phyloP scores from a whole-genome alignment of 35 echinoderm and acorn worm species.

The Heliocidaris erythrogramma region DNA sequence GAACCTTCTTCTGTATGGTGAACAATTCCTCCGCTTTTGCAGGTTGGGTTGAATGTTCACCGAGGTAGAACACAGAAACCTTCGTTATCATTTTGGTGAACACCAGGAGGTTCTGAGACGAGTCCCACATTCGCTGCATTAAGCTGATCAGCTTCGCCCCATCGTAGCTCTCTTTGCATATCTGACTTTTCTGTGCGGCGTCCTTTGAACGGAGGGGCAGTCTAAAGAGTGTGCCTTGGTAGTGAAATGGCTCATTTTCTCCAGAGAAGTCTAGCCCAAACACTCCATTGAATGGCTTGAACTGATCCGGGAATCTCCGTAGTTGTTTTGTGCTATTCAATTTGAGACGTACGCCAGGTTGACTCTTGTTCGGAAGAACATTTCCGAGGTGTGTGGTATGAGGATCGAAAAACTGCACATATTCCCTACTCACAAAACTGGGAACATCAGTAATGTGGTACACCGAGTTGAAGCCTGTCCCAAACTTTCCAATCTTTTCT shows the following conservation, averaged over 20 bases:
- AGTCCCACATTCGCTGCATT: slow-evolving; percentile 30
- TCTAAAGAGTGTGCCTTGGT: no score
- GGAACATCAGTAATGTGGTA: slow-evolving; percentile 76
- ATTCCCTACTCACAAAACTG: slow-evolving; percentile 32
- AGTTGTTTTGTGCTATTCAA: no score
- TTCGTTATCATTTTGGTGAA: slow-evolving; percentile 84
- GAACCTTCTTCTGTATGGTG: neutral
- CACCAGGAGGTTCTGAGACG: slow-evolving; percentile 58
- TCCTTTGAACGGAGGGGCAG: neutral
- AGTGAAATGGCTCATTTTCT: no score
- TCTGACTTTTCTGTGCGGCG: slow-evolving; percentile 44
- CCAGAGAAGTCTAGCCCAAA: no score
- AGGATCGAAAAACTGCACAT: slow-evolving; percentile 75
- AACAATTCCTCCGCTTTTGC: neutral
- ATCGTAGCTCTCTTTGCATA: slow-evolving; percentile 47
- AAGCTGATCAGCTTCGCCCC: slow-evolving; percentile 50
- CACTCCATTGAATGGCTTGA: no score
- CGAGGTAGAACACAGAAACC: slow-evolving; percentile 60
- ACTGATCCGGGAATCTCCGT: no score
- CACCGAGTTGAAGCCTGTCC: slow-evolving; percentile 87
- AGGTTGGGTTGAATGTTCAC: neutral
- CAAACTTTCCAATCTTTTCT: slow-evolving; percentile 89
- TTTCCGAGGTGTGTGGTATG: slow-evolving; percentile 62
- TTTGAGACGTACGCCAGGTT: slow-evolving; percentile 18
- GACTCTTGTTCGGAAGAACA: neutral